These are phyloP conservation scores for Xenopus petersii DNA, from an alignment of 2,797 vertebrate species.

Conservation along the genomic window DNA sequence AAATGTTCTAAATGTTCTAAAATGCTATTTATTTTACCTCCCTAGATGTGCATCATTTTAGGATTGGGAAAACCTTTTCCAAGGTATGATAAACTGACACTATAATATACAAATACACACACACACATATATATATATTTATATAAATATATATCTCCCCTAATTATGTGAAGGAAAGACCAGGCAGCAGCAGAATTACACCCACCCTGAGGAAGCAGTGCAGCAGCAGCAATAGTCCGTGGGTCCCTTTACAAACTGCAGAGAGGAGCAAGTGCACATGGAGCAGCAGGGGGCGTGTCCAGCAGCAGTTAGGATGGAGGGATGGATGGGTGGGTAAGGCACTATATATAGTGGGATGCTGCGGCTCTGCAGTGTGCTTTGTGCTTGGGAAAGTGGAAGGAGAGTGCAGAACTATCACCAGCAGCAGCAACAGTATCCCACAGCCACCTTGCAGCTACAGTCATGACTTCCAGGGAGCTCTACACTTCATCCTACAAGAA, in stretches of 20 bases:
- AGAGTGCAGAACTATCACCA: slow-evolving; percentile 8
- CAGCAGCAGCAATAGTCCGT: too few species aligned
- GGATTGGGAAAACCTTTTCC: too few species aligned
- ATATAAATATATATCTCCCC: too few species aligned
- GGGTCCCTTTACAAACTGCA: slow-evolving; percentile 6
- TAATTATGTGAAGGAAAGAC: too few species aligned
- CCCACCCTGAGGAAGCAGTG: too few species aligned
- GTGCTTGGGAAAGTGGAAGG: slow-evolving; percentile 20
- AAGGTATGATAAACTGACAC: too few species aligned
- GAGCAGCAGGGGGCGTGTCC: slow-evolving; percentile 17
- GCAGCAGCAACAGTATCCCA: slow-evolving; percentile 23
- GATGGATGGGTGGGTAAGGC: slow-evolving; percentile 1
- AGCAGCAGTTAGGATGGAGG: not conserved
- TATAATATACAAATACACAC: too few species aligned
- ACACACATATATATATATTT: too few species aligned
- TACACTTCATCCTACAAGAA: slow-evolving; percentile 66
- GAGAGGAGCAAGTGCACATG: slow-evolving; percentile 21
- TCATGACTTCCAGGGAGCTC: slow-evolving; percentile 40
- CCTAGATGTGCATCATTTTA: too few species aligned
- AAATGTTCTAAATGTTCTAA: too few species aligned
- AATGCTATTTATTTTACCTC: too few species aligned
- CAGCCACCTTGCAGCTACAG: slow-evolving; percentile 28
- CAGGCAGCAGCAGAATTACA: too few species aligned
- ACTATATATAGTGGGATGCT: slow-evolving; percentile 41
- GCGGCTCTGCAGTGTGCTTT: slow-evolving; percentile 42